A percentile compares a stretch with the other conserved stretches of the same genome.
Conservation (phyloP, 2,888 invertebrate genomes). For the Phymatocera aterrima region DNA sequence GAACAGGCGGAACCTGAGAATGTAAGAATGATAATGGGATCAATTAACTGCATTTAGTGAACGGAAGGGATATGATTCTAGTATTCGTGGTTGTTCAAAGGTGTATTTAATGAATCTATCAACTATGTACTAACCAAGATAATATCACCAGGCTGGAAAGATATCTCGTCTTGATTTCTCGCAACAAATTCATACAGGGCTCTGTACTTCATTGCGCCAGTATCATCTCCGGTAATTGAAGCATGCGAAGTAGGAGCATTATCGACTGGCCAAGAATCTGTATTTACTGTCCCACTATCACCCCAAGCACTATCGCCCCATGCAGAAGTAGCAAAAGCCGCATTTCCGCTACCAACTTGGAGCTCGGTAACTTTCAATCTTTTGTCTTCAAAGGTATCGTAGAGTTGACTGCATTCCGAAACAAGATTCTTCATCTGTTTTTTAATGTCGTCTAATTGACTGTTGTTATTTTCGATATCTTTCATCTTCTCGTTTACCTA, state of each 20-base stretch:
- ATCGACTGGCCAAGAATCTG: conserved; percentile 64
- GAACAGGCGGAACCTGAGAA: conserved; percentile 81
- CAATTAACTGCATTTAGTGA: too few relatives aligned
- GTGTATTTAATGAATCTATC: conserved; percentile 11
- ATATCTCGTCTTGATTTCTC: conserved; percentile 93
- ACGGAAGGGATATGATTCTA: too few relatives aligned
- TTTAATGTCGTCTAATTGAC: conserved; percentile 85
- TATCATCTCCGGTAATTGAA: conserved; percentile 69
- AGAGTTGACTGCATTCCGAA: conserved; percentile 82
- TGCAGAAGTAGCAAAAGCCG: conserved; percentile 75
- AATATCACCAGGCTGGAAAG: conserved; percentile 95
- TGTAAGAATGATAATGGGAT: conserved; percentile 64
- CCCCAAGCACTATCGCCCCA: conserved; percentile 83
- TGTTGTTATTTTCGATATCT: conserved; percentile 89
- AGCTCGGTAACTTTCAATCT: conserved; percentile 77
- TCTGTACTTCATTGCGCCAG: conserved; percentile 84
- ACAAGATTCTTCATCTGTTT: conserved; percentile 81
- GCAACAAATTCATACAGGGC: conserved; percentile 97
- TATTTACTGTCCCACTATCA: conserved; percentile 67
- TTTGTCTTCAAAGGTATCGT: conserved; percentile 83
- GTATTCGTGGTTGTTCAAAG: too few relatives aligned
- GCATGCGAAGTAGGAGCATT: conserved; percentile 62
- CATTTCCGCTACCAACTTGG: conserved; percentile 76
- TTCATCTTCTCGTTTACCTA: conserved; percentile 86
- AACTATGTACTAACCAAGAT: conserved; percentile 83